These are phyloP conservation scores for Oreochromis mossambicus DNA, from an alignment of 2,797 vertebrate species.

Conservation along the genomic window DNA sequence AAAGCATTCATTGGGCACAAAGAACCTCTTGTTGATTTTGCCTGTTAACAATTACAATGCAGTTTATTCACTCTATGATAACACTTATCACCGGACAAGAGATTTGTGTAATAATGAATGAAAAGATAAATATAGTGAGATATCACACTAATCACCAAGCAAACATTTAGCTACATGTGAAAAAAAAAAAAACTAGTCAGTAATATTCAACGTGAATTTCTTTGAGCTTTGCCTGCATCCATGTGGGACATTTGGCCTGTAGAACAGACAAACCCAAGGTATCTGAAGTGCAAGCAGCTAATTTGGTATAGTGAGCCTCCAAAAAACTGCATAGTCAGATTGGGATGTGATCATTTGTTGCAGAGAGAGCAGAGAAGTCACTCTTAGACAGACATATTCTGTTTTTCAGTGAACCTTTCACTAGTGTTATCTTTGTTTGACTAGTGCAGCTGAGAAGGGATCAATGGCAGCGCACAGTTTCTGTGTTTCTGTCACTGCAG, in stretches of 20 bases:
- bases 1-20: neutral
- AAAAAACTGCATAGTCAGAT: neutral
- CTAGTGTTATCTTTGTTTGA: neutral
- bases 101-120: neutral
- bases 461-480: neutral
- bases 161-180: neutral
- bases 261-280: neutral
- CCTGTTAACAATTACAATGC: neutral
- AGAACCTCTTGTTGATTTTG: neutral
- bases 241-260: neutral
- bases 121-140: neutral
- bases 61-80: neutral
- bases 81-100: neutral
- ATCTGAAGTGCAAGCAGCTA: neutral
- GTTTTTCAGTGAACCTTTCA: neutral
- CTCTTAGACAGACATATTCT: neutral
- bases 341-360: neutral
- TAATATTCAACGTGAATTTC: neutral
- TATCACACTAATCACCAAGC: neutral
- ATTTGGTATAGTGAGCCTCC: neutral
- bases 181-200: neutral
- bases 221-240: neutral
- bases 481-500: slow-evolving; percentile 2
- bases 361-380: neutral
- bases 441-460: neutral